Base-by-base conservation (phyloP, 1,140 invertebrate species). In the Ptiloglossa arizonensis region DNA sequence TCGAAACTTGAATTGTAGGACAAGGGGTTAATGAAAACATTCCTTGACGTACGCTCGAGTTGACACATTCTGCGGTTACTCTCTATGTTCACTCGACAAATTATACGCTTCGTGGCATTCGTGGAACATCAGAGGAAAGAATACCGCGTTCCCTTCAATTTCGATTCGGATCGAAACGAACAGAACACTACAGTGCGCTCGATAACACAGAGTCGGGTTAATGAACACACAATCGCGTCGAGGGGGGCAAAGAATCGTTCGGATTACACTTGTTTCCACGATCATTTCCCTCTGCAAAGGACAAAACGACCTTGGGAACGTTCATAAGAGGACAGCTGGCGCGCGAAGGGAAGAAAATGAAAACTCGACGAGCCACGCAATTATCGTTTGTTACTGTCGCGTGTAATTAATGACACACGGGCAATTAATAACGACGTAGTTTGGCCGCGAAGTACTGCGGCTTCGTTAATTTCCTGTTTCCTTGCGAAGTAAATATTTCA, bases 121-220 rank as follows among this genome's bases (percentile, higher is more conserved):
- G 13, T 15, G 38, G 19, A 22, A 44, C 24, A 35, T 24, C 22
- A 17, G 4, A 4, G 24, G 13, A 29, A 56, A 32, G 52, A 70
- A 56, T 29, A 27, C 29, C 11, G 41, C 2, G 22, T 13, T 13
- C 17, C 19, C 19, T 57, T 11, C 67, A 27, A 59, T 35, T 38
- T 35, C 46, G 27, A 29, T 29, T 29, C 24, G 0, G 11, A 22
- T 3, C 13, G 5, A 24, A n/a, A 1, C 9, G 64, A 67, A 35
- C 64, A 48, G 22, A 44, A 48, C 17, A 38, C 9, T 48, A n/a
- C 44, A 6, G 13, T 17, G 19, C n/a, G 22, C 17, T 15, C 22
- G 13, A 15, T 62, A 41, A 62, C 59, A 75, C 15, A 56, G 27
- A 48, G n/a, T 66, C 38, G 19, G 41, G 69, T 82, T 81, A 52